These are phyloP conservation scores for Acridotheres tristis DNA, from an alignment of 2,797 vertebrate species.

Conservation along the genomic window DNA sequence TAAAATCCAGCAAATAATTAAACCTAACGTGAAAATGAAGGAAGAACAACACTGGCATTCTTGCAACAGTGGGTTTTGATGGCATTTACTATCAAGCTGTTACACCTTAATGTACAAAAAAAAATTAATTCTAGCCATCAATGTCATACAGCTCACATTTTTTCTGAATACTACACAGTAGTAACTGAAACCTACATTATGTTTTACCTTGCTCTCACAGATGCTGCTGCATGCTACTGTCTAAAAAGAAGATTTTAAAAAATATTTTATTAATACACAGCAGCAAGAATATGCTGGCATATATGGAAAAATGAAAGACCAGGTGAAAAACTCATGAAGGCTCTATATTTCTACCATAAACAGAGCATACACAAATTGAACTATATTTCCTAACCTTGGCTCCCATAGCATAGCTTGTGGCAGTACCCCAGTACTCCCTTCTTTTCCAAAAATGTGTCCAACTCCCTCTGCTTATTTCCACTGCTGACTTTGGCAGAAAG, in stretches of 20 bases:
- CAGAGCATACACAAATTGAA: constrained; percentile 34
- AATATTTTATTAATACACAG: constrained; percentile 5
- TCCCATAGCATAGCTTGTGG: constrained; percentile 48
- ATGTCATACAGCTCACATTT: not conserved
- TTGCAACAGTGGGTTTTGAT: constrained; percentile 42
- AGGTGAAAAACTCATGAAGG: constrained; percentile 50
- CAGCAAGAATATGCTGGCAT: constrained; percentile 1
- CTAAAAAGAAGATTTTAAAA: not conserved
- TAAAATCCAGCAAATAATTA: constrained; percentile 73
- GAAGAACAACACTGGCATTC: constrained; percentile 57
- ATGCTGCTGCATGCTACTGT: not conserved
- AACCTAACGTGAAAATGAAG: constrained; percentile 63
- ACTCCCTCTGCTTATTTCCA: constrained; percentile 61
- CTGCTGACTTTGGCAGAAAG: constrained; percentile 68
- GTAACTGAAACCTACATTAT: not conserved
- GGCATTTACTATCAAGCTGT: constrained; percentile 69
- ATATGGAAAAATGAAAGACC: constrained; percentile 26
- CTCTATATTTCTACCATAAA: constrained; percentile 39
- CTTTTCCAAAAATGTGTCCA: constrained; percentile 66
- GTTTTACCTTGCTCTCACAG: not conserved
- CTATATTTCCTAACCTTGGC: constrained; percentile 21
- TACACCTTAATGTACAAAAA: constrained; percentile 55
- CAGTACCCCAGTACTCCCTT: constrained; percentile 33
- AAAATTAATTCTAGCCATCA: constrained; percentile 39
- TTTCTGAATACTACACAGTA: not conserved